Percentiles rank a stretch among this genome's conserved stretches.
These are phyloP conservation scores for Flexamia atlantica DNA, from an alignment of 2,888 invertebrate genomes.

Conservation along the genomic window DNA sequence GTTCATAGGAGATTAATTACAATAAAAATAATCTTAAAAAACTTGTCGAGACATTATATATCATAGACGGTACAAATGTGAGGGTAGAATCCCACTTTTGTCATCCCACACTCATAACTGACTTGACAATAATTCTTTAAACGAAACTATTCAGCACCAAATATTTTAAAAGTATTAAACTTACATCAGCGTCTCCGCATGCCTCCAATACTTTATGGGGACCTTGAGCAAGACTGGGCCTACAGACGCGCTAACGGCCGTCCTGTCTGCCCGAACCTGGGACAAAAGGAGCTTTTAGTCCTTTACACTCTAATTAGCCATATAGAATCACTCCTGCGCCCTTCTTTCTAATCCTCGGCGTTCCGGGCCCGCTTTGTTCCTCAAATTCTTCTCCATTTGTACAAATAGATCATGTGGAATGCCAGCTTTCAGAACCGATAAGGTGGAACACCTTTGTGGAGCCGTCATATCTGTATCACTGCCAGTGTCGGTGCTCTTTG, in stretches of 20 bases:
- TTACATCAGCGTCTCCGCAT: too few species aligned
- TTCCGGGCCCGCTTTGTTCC: constrained; percentile 9
- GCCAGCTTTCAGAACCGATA: constrained; percentile 14
- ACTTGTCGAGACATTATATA: too few species aligned
- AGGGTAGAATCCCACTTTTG: too few species aligned
- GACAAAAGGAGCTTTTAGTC: constrained; percentile 49
- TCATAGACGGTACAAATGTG: too few species aligned
- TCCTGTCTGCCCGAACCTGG: neutral
- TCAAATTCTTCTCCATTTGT: neutral
- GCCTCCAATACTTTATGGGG: too few species aligned
- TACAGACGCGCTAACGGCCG: neutral
- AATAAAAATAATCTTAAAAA: too few species aligned
- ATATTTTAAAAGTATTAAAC: too few species aligned
- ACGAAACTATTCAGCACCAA: too few species aligned
- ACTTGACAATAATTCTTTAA: too few species aligned
- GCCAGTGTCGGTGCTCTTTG: neutral
- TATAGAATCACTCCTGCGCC: constrained; percentile 42
- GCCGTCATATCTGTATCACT: constrained; percentile 32
- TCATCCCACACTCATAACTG: too few species aligned
- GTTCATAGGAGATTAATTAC: too few species aligned
- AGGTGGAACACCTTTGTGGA: constrained; percentile 29
- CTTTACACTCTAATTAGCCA: constrained; percentile 45
- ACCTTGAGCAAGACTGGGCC: neutral
- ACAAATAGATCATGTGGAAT: constrained; percentile 38
- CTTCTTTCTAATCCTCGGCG: neutral